These are phyloP conservation scores for Phylloscopus whistleri DNA, from an alignment of 2,113 vertebrate species.

Conservation along the genomic window DNA sequence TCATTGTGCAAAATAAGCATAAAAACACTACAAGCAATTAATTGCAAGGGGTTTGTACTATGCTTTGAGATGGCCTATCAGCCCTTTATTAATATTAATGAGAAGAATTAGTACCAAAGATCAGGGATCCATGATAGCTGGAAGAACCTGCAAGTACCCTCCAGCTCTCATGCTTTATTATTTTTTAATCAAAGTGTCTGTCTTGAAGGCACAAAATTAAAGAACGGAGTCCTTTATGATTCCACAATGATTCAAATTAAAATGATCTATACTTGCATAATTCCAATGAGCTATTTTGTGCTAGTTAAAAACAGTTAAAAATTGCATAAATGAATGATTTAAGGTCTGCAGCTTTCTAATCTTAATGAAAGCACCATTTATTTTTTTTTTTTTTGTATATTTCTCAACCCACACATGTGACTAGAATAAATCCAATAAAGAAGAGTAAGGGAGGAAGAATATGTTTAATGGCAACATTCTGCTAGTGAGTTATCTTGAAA, in stretches of 20 bases:
- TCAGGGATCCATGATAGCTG: constrained; percentile 69
- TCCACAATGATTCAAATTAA: constrained; percentile 80
- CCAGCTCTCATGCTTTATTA: constrained; percentile 78
- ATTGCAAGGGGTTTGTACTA: constrained; percentile 64
- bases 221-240: constrained; percentile 76
- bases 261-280: constrained; percentile 79
- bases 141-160: constrained; percentile 73
- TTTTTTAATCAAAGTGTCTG: constrained; percentile 81
- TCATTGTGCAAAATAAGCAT: constrained; percentile 77
- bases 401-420: constrained; percentile 43
- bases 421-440: constrained; percentile 52
- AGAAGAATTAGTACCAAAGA: constrained; percentile 75
- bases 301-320: constrained; percentile 81
- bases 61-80: constrained; percentile 69
- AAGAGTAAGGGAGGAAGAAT: neutral
- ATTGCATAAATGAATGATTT: constrained; percentile 75
- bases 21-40: constrained; percentile 77
- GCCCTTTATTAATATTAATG: constrained; percentile 80
- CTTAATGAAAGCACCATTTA: constrained; percentile 60
- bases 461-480: neutral
- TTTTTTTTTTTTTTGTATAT: constrained; percentile 35
- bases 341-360: constrained; percentile 64
- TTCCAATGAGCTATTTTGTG: constrained; percentile 73
- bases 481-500: neutral
- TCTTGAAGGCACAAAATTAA: constrained; percentile 80